These are phyloP conservation scores for Phaenicophaeus curvirostris DNA, from an alignment of 2,797 vertebrate species.

Conservation along the genomic window DNA sequence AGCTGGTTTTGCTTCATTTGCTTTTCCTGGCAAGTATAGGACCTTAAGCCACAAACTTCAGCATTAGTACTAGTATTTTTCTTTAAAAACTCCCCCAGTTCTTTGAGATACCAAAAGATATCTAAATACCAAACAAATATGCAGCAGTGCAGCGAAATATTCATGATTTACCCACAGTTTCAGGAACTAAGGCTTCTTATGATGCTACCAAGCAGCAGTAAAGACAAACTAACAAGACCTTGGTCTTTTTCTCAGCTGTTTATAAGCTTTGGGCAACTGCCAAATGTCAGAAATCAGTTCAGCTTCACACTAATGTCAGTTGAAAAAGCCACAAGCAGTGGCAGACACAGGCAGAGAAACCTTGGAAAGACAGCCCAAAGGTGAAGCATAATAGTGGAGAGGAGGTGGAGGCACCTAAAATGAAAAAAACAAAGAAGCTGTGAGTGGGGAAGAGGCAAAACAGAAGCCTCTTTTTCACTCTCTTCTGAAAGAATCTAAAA, in stretches of 20 bases:
- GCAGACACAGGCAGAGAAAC: not conserved
- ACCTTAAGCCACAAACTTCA: not conserved
- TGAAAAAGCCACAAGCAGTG: not conserved
- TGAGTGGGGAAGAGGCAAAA: not conserved
- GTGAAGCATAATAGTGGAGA: not conserved
- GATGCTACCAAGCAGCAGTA: not conserved
- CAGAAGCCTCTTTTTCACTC: not conserved
- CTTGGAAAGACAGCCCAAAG: not conserved
- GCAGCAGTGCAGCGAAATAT: not conserved
- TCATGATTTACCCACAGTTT: not conserved
- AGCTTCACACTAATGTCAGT: not conserved
- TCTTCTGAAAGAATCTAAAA: not conserved
- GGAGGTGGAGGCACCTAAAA: not conserved
- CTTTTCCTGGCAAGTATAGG: not conserved
- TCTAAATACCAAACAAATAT: not conserved
- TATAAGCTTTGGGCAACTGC: not conserved
- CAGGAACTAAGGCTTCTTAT: not conserved
- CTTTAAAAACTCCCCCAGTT: not conserved
- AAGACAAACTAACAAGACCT: conserved; percentile 10
- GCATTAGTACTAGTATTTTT: not conserved
- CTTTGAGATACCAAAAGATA: not conserved
- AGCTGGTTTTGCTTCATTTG: not conserved
- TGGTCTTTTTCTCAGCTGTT: not conserved
- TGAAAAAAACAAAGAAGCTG: not conserved
- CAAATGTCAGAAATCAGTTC: conserved; percentile 21